These are phyloP conservation scores for Sitobion miscanthi DNA, from an alignment of 1,140 invertebrate species.

Conservation along the genomic window DNA sequence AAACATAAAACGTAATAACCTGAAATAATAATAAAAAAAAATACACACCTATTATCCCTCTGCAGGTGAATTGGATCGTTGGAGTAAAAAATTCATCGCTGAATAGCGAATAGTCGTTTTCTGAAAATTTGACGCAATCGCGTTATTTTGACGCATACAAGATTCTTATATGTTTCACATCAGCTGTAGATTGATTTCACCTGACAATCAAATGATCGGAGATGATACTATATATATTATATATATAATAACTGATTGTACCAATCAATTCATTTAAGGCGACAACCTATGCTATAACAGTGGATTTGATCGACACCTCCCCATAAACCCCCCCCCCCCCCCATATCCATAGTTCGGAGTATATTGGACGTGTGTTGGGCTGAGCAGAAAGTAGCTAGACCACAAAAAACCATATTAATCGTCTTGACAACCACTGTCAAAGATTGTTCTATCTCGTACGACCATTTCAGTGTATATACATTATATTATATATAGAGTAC, in stretches of 20 bases:
- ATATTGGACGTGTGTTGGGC: neutral
- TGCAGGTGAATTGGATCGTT: neutral
- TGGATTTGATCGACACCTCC: too few species aligned
- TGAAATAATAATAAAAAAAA: slow-evolving; percentile 13
- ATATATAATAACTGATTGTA: neutral
- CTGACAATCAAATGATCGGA: neutral
- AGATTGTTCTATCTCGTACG: neutral
- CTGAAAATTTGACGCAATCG: neutral
- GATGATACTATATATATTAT: too few species aligned
- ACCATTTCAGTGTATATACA: neutral
- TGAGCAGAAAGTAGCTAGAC: neutral
- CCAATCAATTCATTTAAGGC: neutral
- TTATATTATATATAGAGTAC: neutral
- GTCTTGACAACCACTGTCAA: neutral
- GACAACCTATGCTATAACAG: neutral
- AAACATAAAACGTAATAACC: neutral
- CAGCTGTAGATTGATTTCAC: neutral
- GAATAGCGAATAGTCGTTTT: neutral
- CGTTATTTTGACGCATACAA: neutral
- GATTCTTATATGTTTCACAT: neutral
- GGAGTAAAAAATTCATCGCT: neutral
- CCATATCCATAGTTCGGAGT: neutral
- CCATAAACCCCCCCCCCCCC: too few species aligned
- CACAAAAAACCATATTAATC: neutral
- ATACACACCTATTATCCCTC: neutral